Base-by-base conservation (phyloP, 2,888 invertebrate genomes). In the Hylaea fasciaria region DNA sequence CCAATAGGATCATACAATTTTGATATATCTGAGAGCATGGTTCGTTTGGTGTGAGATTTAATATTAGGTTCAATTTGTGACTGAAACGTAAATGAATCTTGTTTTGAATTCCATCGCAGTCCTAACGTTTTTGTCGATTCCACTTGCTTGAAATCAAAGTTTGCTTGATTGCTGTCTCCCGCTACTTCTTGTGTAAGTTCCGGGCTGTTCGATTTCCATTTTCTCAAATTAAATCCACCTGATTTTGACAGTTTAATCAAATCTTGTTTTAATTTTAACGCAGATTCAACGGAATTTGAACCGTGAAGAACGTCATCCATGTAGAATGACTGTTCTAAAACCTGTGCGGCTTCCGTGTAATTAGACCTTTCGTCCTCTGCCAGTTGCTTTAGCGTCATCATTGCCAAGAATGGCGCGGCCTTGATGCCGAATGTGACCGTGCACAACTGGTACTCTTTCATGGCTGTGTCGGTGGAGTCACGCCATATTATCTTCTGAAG, bases 401-500 rank as follows among this genome's bases (percentile, higher is more conserved):
- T 65, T 8, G 71, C 69, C n/a, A 66, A 12, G 59, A 61, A 71
- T 0, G 69, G 70, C 7, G 69, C 67, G 0, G 60, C 51, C 12
- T 62, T 64, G 0, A 51, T 61, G 9, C 66, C 61, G 35, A 62
- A 64, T 0, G 69, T 37, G 5, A 29, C 29, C 29, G 29, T 29
- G 29, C 5, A 7, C 29, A 29, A 29, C 5, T 7, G 5, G 29
- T 61, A 39, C 9, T 40, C 40, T 40, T 13, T 11, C n/a, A n/a
- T n/a, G 4, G 5, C 14, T n/a, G 13, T 13, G 2, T 43, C 3
- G n/a, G 51, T 16, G 0, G 17, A 13, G 13, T 64, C 51, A n/a
- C 70, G 17, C 72, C 73, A 73, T 0, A 71, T 13, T 4, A 73
- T 69, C 48, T 65, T 62, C 50, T 72, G 72, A 8, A 64, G 59